phyloP scores from a whole-genome alignment of 2,113 vertebrate genomes.

The Propithecus coquereli region DNA sequence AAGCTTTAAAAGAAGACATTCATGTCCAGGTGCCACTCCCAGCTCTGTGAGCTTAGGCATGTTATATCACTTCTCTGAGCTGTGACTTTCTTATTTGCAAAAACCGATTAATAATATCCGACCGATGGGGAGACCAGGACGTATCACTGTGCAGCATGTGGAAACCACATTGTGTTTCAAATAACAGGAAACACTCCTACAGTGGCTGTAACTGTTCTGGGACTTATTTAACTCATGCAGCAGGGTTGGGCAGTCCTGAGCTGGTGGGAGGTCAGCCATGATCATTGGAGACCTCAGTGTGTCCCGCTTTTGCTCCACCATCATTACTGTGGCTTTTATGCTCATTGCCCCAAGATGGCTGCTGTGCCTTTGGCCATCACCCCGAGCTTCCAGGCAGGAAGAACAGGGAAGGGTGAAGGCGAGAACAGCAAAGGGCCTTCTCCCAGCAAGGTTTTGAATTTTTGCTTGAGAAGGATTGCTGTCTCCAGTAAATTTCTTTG shows the following conservation, averaged over 20 bases:
- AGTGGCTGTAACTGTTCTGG: background rate
- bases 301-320: background rate
- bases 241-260: background rate
- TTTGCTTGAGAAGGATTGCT: background rate
- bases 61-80: background rate
- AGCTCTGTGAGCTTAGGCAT: background rate
- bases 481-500: background rate
- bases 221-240: background rate
- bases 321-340: background rate
- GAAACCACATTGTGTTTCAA: no score
- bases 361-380: background rate
- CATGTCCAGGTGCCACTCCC: accelerated
- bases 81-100: background rate
- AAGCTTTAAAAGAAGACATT: background rate
- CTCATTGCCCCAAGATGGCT: no score
- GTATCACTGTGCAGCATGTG: accelerated
- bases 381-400: background rate
- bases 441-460: background rate
- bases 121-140: background rate
- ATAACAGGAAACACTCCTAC: background rate
- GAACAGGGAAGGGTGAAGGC: background rate
- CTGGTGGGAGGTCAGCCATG: background rate
- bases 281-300: accelerated
- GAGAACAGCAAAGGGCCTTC: background rate
- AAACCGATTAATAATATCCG: background rate